Conservation (phyloP, 2,797 vertebrate genomes). For the Lagodon rhomboides region DNA sequence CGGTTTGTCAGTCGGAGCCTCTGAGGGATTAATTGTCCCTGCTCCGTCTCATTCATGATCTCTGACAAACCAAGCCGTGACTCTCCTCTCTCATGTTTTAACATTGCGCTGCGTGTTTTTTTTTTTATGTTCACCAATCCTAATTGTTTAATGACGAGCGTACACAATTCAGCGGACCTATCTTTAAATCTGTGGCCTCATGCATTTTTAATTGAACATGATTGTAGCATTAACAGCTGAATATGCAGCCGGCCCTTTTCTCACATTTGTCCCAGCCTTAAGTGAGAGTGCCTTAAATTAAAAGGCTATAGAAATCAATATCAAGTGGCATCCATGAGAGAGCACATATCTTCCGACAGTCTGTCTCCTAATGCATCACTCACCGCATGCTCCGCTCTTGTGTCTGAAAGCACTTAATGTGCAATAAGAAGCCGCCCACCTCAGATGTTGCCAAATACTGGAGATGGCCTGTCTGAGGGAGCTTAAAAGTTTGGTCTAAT, state of each 20-base stretch:
- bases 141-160: constrained; percentile 91
- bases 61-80: constrained; percentile 90
- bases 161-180: constrained; percentile 84
- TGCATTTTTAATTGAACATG: constrained; percentile 94
- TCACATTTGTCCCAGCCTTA: constrained; percentile 78
- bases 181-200: constrained; percentile 85
- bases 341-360: constrained; percentile 65
- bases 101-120: constrained; percentile 83
- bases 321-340: constrained; percentile 75
- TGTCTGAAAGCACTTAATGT: constrained; percentile 80
- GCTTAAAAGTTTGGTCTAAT: constrained; percentile 80
- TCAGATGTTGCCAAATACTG: constrained; percentile 73
- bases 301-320: constrained; percentile 87
- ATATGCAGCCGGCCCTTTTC: constrained; percentile 81
- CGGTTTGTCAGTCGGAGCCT: constrained; percentile 89
- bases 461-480: constrained; percentile 65
- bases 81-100: constrained; percentile 87
- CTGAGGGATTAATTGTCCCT: constrained; percentile 92
- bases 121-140: constrained; percentile 82
- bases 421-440: constrained; percentile 72
- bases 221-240: constrained; percentile 89
- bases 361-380: constrained; percentile 78
- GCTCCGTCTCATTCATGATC: constrained; percentile 87
- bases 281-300: constrained; percentile 86
- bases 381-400: constrained; percentile 69